Conservation (phyloP, 2,888 invertebrate species). For the Drosophila macrospina region DNA sequence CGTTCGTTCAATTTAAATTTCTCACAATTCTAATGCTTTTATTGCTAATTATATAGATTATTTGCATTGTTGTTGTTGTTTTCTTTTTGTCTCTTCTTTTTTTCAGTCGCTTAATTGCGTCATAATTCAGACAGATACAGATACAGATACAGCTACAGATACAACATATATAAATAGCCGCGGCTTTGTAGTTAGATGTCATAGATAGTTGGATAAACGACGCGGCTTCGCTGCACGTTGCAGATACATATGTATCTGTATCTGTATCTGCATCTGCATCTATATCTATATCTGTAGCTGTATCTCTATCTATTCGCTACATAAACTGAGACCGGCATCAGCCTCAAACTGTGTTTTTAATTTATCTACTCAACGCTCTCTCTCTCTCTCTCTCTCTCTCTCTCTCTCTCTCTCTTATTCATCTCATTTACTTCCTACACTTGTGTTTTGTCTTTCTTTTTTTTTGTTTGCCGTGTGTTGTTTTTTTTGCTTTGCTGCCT, state of each 20-base stretch:
- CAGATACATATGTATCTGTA: constrained; percentile 31
- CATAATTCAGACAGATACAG: constrained; percentile 51
- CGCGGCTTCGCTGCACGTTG: constrained; percentile 38
- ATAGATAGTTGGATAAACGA: constrained; percentile 68
- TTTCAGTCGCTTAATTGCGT: constrained; percentile 72
- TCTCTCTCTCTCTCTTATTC: constrained; percentile 44
- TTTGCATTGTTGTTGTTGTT: constrained; percentile 37
- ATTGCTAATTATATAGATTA: constrained; percentile 65
- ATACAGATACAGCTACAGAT: constrained; percentile 11
- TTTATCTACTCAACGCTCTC: constrained; percentile 12
- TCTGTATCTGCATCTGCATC: too few relatives aligned
- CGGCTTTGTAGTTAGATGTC: constrained; percentile 54
- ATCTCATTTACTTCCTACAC: constrained; percentile 58
- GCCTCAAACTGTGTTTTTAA: constrained; percentile 56
- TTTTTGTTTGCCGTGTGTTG: constrained; percentile 17
- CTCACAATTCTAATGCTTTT: constrained; percentile 31
- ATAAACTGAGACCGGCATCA: constrained; percentile 52
- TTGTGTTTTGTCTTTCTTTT: constrained; percentile 26
- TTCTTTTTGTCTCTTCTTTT: background rate
- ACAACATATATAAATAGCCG: constrained; percentile 21
- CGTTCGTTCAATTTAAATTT: constrained; percentile 38
- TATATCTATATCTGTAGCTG: too few relatives aligned
- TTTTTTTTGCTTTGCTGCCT: constrained; percentile 27
- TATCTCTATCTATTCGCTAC: too few relatives aligned
- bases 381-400: constrained; percentile 14